Conservation (phyloP, 2,113 vertebrate genomes). For the Pollachius pollachius region DNA sequence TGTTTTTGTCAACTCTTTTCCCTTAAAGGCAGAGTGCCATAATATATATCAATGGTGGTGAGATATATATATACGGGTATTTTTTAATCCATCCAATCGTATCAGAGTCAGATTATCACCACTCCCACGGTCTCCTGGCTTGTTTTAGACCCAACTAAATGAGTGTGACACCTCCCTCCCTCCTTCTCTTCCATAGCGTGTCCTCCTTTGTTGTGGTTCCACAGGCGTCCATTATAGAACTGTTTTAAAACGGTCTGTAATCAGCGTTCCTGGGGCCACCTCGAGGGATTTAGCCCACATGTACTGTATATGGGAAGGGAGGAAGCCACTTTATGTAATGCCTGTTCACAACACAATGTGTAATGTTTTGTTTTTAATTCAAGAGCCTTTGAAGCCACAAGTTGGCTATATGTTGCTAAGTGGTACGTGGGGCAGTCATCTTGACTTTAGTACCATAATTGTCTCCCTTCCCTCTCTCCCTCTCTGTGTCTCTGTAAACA, state of each 20-base stretch:
- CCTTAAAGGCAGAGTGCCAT: too few relatives aligned
- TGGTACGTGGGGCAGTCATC: not conserved
- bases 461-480: slow-evolving; percentile 12
- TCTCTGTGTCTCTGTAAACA: slow-evolving; percentile 20
- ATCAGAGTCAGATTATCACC: not conserved
- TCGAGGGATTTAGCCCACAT: slow-evolving; percentile 27
- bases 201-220: slow-evolving; percentile 64
- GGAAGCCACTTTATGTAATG: slow-evolving; percentile 25
- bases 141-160: slow-evolving; percentile 35
- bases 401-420: not conserved
- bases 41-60: too few relatives aligned
- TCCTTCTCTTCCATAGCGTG: slow-evolving; percentile 20
- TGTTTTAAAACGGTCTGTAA: slow-evolving; percentile 60
- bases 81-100: too few relatives aligned
- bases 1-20: too few relatives aligned
- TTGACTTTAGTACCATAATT: slow-evolving; percentile 3
- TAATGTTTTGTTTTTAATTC: slow-evolving; percentile 29
- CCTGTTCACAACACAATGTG: slow-evolving; percentile 5
- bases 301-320: slow-evolving; percentile 39
- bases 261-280: slow-evolving; percentile 55
- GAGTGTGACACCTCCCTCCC: slow-evolving; percentile 41
- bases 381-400: slow-evolving; percentile 29
- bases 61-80: too few relatives aligned
- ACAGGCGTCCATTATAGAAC: slow-evolving; percentile 58
- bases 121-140: slow-evolving; percentile 43